Conservation (phyloP, 1,140 invertebrate genomes). For the Neodiprion virginianus region DNA sequence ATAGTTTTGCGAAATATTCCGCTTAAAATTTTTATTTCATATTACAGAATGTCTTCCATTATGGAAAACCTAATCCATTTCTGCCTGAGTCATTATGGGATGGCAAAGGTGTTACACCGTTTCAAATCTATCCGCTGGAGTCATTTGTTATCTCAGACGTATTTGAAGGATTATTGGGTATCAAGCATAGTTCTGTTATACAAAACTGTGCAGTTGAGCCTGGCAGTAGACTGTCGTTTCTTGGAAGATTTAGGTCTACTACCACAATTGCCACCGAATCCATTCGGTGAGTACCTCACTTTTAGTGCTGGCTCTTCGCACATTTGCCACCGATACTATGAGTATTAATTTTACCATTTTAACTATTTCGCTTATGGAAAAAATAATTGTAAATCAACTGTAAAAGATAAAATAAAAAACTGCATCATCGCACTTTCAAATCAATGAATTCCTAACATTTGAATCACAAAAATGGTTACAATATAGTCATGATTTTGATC, state of each 20-base stretch:
- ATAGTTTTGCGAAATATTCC: too few relatives aligned
- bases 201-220: slow-evolving; percentile 18
- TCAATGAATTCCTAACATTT: too few relatives aligned
- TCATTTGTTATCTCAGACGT: slow-evolving; percentile 44
- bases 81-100: slow-evolving; percentile 36
- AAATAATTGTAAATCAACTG: too few relatives aligned
- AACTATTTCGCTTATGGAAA: too few relatives aligned
- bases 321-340: too few relatives aligned
- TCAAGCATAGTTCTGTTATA: slow-evolving; percentile 21
- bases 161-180: slow-evolving; percentile 44
- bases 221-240: slow-evolving; percentile 30
- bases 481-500: too few relatives aligned
- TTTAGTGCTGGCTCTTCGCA: not conserved
- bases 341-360: too few relatives aligned
- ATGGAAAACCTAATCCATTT: slow-evolving; percentile 42
- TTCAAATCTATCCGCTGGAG: slow-evolving; percentile 52
- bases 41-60: slow-evolving; percentile 51
- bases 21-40: slow-evolving; percentile 10
- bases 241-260: slow-evolving; percentile 31
- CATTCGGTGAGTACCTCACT: slow-evolving; percentile 25
- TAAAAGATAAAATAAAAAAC: too few relatives aligned
- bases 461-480: too few relatives aligned
- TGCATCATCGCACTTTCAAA: too few relatives aligned
- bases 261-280: slow-evolving; percentile 29
- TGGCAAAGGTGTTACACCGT: slow-evolving; percentile 36